Evolutionary conservation across 2,888 invertebrate genomes (phyloP), one percentile per base, ranked within the genome.

Genomic region (Eristalinus aeneus): DNA sequence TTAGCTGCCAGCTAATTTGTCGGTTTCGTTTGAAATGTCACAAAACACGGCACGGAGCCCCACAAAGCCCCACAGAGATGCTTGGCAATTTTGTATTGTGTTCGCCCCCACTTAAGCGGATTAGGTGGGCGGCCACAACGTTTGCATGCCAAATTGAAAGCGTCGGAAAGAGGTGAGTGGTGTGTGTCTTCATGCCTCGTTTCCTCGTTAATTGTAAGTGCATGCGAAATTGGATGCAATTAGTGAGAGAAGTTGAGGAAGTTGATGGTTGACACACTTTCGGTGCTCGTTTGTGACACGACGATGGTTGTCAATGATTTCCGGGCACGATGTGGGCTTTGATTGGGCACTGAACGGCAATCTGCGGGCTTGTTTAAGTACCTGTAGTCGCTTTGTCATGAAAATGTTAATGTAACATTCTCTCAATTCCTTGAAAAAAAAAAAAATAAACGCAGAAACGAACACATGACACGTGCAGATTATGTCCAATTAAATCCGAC

Each of bases 1-100:
- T 77, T 82, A 69, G 63, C 20, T 16, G 63, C 12, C 11, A n/a
- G 39, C 58, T 77, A 67, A 63, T 77, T 83, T 69, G 36, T 69
- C 56, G 31, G 53, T 75, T 71, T 75, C 58, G 3, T 53, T 71
- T 56, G 16, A 27, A 58, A 74, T 68, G 61, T 32, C 63, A 32
- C 72, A 72, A 54, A n/a, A 46, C 36, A 11, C 39, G n/a, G 11
- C 39, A 36, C 36, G 4, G 0, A n/a, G 12, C 6, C 39, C 4
- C 39, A 39, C n/a, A 12, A 12, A 39, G 5, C 5, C 16, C 20
- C 34, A 63, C 20, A n/a, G 36, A 53, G 11, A 6, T 12, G 46
- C 36, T n/a, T 6, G 20, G 11, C 12, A 6, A 22, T 12, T 77
- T 68, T 63, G 16, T 60, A 82, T 77, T 77, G 78, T 73, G 73